A percentile compares a stretch with the other conserved stretches of the same genome.
Evolutionary conservation across 2,113 vertebrate genomes (phyloP).

Genomic region (Podarcis cretensis): DNA sequence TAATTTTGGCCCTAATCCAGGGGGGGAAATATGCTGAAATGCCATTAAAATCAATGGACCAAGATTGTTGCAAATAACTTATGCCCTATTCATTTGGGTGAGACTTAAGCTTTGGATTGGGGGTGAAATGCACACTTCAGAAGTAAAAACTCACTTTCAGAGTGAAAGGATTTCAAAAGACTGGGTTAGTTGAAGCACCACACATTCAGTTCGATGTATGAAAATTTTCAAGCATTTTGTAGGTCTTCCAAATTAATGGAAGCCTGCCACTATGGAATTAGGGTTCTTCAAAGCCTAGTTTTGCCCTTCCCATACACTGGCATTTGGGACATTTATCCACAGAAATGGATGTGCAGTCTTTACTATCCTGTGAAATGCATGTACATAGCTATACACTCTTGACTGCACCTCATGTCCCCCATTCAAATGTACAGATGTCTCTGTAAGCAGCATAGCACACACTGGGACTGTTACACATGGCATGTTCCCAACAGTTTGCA

Average conservation of each 20-base stretch:
- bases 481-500: too few species aligned
- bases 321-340: too few species aligned
- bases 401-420: too few species aligned
- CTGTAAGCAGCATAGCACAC: too few species aligned
- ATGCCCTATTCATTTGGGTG: not conserved
- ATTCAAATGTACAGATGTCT: too few species aligned
- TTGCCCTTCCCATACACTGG: not conserved
- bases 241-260: not conserved
- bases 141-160: not conserved
- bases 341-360: too few species aligned
- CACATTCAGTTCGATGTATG: not conserved
- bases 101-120: not conserved
- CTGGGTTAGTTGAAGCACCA: not conserved
- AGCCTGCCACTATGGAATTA: not conserved
- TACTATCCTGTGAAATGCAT: too few species aligned
- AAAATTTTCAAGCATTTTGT: not conserved
- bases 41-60: not conserved
- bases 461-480: too few species aligned
- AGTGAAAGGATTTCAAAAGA: not conserved
- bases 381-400: too few species aligned
- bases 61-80: not conserved
- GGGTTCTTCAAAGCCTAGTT: not conserved
- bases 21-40: not conserved
- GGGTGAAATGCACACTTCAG: not conserved
- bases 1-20: not conserved